A percentile compares a stretch with the other conserved stretches of the same genome.
Conservation (phyloP, 2,888 invertebrate genomes). For the Rhimphoctona megacephalus region DNA sequence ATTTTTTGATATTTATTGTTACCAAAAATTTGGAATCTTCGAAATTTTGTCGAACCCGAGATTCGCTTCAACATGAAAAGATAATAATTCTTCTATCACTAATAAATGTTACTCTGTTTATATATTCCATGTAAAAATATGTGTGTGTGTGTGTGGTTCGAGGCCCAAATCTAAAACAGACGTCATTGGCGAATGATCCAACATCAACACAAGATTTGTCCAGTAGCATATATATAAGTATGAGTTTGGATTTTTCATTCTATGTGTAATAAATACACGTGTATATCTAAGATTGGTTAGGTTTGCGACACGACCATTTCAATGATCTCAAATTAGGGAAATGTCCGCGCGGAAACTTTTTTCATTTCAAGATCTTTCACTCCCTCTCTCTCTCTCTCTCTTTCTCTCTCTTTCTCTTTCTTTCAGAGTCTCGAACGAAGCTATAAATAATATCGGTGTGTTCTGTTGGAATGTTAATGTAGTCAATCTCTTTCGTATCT, state of each 20-base stretch:
- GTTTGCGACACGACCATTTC: constrained; percentile 52
- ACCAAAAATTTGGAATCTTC: background rate
- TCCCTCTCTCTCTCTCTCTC: constrained; percentile 44
- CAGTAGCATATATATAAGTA: constrained; percentile 12
- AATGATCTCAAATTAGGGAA: constrained; percentile 80
- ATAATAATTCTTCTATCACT: background rate
- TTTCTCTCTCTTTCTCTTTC: constrained; percentile 12
- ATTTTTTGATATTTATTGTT: background rate
- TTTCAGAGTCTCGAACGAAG: constrained; percentile 78
- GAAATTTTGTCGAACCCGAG: background rate
- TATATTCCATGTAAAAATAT: background rate
- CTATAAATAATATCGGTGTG: constrained; percentile 82
- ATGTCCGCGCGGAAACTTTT: constrained; percentile 76
- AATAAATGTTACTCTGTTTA: constrained; percentile 10
- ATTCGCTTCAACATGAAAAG: no score
- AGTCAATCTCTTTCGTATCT: constrained; percentile 61
- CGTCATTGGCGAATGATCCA: constrained; percentile 32
- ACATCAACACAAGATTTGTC: constrained; percentile 42
- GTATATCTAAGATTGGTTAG: background rate
- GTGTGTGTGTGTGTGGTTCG: background rate
- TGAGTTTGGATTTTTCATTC: background rate
- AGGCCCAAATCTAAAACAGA: constrained; percentile 57
- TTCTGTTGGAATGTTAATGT: constrained; percentile 81
- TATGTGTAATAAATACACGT: background rate
- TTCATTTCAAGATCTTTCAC: constrained; percentile 78